These are phyloP conservation scores for Sparus aurata DNA, from an alignment of 2,797 vertebrate genomes.

Conservation along the genomic window DNA sequence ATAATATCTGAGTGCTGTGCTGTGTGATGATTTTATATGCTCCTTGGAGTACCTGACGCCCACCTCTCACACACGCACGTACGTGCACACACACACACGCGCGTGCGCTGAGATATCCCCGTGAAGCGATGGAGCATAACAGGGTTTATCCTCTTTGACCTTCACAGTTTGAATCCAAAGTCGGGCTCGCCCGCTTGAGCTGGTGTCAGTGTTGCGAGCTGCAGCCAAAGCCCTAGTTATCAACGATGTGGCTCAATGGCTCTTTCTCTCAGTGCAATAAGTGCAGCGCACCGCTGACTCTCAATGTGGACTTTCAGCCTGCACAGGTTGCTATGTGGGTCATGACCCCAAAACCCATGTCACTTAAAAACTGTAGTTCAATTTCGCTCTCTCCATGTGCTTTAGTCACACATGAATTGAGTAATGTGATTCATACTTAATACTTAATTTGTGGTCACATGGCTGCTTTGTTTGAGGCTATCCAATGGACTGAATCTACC, in stretches of 20 bases:
- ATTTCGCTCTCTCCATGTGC: neutral
- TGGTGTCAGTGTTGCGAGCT: conserved; percentile 55
- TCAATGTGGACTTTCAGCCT: conserved; percentile 41
- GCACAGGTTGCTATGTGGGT: conserved; percentile 6
- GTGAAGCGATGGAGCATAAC: conserved; percentile 60
- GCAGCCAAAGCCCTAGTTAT: conserved; percentile 62
- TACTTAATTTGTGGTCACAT: no score
- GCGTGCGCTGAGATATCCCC: conserved; percentile 57
- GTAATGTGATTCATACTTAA: no score
- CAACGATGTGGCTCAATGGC: conserved; percentile 57
- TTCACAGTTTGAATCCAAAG: conserved; percentile 69
- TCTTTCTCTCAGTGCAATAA: conserved; percentile 59
- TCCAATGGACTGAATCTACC: no score
- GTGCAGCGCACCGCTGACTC: conserved; percentile 43
- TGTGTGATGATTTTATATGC: conserved; percentile 66
- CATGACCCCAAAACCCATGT: conserved; percentile 34
- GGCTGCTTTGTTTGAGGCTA: no score
- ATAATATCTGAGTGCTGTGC: conserved; percentile 65
- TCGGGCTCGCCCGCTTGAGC: conserved; percentile 52
- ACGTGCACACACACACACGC: conserved; percentile 9
- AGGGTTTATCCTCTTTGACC: conserved; percentile 77
- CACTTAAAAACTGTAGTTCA: conserved; percentile 24
- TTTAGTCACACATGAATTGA: neutral
- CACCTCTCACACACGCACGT: conserved; percentile 46
- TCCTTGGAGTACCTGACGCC: conserved; percentile 51